A percentile compares a stretch with the other conserved stretches of the same genome.
Evolutionary conservation across 2,888 invertebrate genomes (phyloP).

Genomic region (Netelia fuscicornis): DNA sequence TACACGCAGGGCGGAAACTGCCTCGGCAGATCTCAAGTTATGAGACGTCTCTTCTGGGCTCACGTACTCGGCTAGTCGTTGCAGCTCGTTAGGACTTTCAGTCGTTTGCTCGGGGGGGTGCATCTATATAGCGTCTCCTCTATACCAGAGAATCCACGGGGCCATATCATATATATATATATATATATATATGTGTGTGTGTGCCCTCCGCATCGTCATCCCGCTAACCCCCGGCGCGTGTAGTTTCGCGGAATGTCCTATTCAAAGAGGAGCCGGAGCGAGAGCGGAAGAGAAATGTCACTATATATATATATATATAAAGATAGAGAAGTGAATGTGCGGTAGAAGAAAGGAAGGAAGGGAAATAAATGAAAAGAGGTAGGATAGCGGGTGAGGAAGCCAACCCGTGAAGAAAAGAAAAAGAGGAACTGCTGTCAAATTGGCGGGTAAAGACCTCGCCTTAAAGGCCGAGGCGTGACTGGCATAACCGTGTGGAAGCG

Average conservation of each 20-base stretch:
- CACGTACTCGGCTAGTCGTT: slow-evolving; percentile 71
- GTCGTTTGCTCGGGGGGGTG: slow-evolving; percentile 79
- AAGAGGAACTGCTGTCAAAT: slow-evolving; percentile 78
- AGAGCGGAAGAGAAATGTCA: slow-evolving; percentile 43
- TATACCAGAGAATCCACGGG: slow-evolving; percentile 48
- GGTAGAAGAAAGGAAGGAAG: slow-evolving; percentile 26
- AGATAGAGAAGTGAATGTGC: slow-evolving; percentile 38
- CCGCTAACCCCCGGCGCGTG: slow-evolving; percentile 58
- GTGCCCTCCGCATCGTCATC: slow-evolving; percentile 27
- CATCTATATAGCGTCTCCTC: slow-evolving; percentile 48
- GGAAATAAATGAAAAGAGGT: slow-evolving; percentile 45
- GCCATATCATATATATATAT: slow-evolving; percentile 23
- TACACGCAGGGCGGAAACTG: slow-evolving; percentile 49
- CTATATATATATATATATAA: slow-evolving; percentile 19
- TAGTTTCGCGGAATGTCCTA: slow-evolving; percentile 79
- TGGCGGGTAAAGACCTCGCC: slow-evolving; percentile 76
- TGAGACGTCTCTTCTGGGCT: slow-evolving; percentile 67
- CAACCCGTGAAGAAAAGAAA: slow-evolving; percentile 43
- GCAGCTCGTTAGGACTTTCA: slow-evolving; percentile 81
- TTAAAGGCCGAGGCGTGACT: slow-evolving; percentile 79
- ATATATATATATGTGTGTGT: slow-evolving; percentile 27
- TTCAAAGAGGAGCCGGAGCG: slow-evolving; percentile 72
- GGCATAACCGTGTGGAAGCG: slow-evolving; percentile 74
- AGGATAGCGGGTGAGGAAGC: slow-evolving; percentile 48
- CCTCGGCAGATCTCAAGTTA: slow-evolving; percentile 70